Conservation (phyloP, 2,797 vertebrate species). For the Streptopelia turtur region DNA sequence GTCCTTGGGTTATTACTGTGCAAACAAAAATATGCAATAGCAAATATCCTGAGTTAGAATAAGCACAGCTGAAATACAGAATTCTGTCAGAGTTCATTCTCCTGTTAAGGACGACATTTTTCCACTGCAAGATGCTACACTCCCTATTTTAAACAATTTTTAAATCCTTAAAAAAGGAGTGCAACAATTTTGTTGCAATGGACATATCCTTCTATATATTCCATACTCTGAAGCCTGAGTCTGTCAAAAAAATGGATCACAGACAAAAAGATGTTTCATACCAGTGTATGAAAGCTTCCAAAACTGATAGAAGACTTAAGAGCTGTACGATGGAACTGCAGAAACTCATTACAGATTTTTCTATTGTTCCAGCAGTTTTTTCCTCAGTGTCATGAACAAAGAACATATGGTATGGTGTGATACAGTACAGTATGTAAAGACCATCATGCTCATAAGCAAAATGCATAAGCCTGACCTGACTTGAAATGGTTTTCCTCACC, state of each 20-base stretch:
- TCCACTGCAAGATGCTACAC: not conserved
- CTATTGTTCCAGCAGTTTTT: not conserved
- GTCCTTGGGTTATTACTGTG: not conserved
- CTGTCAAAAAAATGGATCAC: not conserved
- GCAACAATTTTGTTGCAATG: not conserved
- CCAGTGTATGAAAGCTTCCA: not conserved
- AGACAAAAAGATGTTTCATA: not conserved
- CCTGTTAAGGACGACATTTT: not conserved
- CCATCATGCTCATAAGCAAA: not conserved
- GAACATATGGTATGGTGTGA: rapidly evolving
- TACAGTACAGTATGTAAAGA: not conserved
- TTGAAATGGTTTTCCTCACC: not conserved
- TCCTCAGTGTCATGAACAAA: not conserved
- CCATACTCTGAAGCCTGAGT: not conserved
- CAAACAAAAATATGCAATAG: not conserved
- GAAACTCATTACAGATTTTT: not conserved
- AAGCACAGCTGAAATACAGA: not conserved
- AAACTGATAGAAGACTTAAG: not conserved
- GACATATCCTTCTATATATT: not conserved
- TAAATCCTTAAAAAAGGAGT: not conserved
- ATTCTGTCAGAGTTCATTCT: not conserved
- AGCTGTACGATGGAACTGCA: not conserved
- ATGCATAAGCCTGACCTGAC: not conserved
- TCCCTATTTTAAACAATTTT: not conserved
- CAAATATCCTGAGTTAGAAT: not conserved